Conservation (phyloP, 2,113 vertebrate species). For the Morone saxatilis region DNA sequence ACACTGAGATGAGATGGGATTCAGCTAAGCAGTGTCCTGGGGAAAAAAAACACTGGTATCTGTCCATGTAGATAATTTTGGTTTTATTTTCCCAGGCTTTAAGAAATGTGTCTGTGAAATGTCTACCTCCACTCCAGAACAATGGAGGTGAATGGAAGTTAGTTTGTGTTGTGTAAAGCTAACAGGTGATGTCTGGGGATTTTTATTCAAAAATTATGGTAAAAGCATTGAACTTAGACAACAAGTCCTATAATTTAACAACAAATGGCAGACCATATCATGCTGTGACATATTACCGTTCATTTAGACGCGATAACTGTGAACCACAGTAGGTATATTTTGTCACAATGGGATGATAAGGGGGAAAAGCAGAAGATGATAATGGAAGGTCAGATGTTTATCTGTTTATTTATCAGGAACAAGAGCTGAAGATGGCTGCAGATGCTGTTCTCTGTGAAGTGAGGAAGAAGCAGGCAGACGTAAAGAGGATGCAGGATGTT, state of each 20-base stretch:
- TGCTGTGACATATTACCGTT: neutral
- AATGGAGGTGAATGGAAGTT: neutral
- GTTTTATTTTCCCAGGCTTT: neutral
- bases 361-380: neutral
- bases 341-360: neutral
- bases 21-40: too few species aligned
- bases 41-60: too few species aligned
- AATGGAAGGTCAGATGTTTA: neutral
- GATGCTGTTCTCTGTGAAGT: conserved; percentile 95
- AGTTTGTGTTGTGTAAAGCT: neutral
- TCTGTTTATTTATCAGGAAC: conserved; percentile 84
- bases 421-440: conserved; percentile 92
- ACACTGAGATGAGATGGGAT: neutral
- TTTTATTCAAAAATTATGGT: neutral
- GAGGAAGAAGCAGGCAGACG: conserved; percentile 93
- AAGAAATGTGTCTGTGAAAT: neutral
- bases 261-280: neutral
- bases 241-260: neutral
- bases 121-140: neutral
- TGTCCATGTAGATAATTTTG: too few species aligned
- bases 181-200: neutral
- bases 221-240: neutral
- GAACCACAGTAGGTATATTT: neutral
- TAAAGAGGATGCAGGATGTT: conserved; percentile 93
- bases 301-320: neutral